Percentiles rank a stretch among this genome's conserved stretches.
Conservation (phyloP, 2,888 invertebrate species). For the Epicampocera succincta region DNA sequence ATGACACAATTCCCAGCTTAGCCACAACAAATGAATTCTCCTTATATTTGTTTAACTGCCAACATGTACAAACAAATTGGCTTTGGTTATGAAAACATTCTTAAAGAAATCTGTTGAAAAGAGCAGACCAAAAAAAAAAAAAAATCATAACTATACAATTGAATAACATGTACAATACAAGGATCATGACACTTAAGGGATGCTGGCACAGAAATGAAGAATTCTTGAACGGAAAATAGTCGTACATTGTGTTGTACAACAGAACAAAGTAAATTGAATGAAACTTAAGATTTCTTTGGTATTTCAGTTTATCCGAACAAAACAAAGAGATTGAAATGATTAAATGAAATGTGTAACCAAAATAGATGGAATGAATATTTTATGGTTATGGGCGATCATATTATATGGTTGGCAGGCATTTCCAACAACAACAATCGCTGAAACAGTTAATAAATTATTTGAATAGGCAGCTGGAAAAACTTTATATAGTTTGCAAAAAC, state of each 20-base stretch:
- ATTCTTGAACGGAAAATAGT: conserved; percentile 30
- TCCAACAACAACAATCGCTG: too few relatives aligned
- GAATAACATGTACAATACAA: conserved; percentile 52
- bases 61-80: conserved; percentile 29
- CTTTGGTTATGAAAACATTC: conserved; percentile 37
- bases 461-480: too few relatives aligned
- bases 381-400: too few relatives aligned
- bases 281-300: background rate
- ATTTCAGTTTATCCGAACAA: too few relatives aligned
- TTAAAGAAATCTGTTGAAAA: conserved; percentile 49
- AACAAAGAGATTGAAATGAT: background rate
- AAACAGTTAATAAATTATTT: too few relatives aligned
- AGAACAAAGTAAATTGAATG: background rate
- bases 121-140: too few relatives aligned
- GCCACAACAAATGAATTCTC: conserved; percentile 67
- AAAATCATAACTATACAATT: conserved; percentile 43
- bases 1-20: conserved; percentile 69
- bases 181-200: conserved; percentile 67
- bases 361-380: too few relatives aligned
- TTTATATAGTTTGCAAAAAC: too few relatives aligned
- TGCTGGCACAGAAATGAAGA: conserved; percentile 29
- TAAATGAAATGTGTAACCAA: too few relatives aligned
- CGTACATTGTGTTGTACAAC: conserved; percentile 23
- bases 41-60: conserved; percentile 25
- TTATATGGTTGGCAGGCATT: too few relatives aligned